phyloP scores from a whole-genome alignment of 2,888 invertebrate species.

The Odontocolon sp. region DNA sequence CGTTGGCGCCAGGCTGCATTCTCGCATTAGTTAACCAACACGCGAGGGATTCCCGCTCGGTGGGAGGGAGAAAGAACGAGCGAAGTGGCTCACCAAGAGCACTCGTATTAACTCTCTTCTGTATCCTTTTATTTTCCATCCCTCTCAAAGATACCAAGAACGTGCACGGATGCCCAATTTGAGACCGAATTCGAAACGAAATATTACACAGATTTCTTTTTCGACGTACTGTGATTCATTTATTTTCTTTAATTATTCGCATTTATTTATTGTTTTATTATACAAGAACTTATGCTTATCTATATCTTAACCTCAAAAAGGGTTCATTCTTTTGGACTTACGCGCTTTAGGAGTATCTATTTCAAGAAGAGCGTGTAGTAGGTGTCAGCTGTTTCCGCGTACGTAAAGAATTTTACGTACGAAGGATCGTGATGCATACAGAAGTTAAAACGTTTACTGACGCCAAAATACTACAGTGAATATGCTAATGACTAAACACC shows the following conservation, averaged over 20 bases:
- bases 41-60: constrained; percentile 46
- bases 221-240: neutral
- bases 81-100: constrained; percentile 34
- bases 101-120: constrained; percentile 9
- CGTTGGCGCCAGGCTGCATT: constrained; percentile 80
- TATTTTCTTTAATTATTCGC: neutral
- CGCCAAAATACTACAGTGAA: too few species aligned
- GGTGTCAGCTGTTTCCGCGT: too few species aligned
- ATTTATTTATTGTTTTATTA: neutral
- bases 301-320: too few species aligned
- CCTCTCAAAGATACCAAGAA: neutral
- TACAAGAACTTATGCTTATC: too few species aligned
- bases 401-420: too few species aligned
- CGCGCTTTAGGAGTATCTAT: too few species aligned
- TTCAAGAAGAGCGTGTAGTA: too few species aligned
- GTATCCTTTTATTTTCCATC: neutral
- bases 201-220: constrained; percentile 2
- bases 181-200: constrained; percentile 14
- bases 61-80: constrained; percentile 10
- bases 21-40: constrained; percentile 76
- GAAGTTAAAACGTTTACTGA: too few species aligned
- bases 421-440: too few species aligned
- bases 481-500: too few species aligned
- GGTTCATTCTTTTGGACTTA: too few species aligned
- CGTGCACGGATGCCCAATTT: constrained; percentile 1